A percentile compares a stretch with the other conserved stretches of the same genome.
Evolutionary conservation across 2,113 vertebrate species (phyloP).

Genomic region (Daboia siamensis): DNA sequence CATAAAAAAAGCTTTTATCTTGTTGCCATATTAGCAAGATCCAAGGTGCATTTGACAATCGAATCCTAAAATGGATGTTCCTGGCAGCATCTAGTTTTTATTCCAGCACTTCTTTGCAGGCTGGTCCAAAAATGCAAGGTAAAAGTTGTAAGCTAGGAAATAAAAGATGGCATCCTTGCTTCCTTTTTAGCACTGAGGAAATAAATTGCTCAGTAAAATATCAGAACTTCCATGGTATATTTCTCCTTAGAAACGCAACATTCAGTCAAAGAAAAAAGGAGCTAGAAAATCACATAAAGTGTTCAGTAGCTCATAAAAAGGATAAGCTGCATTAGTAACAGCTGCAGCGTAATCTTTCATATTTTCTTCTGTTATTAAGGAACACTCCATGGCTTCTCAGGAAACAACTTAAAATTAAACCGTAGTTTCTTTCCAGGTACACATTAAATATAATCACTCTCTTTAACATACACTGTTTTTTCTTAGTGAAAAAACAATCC

Average conservation of each 20-base stretch:
- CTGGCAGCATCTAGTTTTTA: not conserved
- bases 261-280: constrained; percentile 53
- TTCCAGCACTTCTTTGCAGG: not conserved
- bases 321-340: constrained; percentile 53
- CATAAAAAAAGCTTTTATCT: not conserved
- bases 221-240: not conserved
- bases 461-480: constrained; percentile 26
- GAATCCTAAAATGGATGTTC: not conserved
- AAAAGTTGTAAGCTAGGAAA: not conserved
- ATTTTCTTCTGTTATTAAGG: constrained; percentile 56
- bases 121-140: not conserved
- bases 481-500: not conserved
- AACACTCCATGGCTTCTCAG: constrained; percentile 58
- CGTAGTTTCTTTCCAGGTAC: constrained; percentile 44
- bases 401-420: constrained; percentile 57
- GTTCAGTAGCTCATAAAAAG: constrained; percentile 45
- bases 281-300: constrained; percentile 35
- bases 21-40: not conserved
- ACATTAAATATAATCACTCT: constrained; percentile 38
- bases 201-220: constrained; percentile 6
- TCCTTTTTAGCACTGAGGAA: not conserved
- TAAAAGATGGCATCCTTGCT: not conserved
- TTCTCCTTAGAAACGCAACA: constrained; percentile 42
- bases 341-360: constrained; percentile 60
- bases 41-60: not conserved